phyloP scores from a whole-genome alignment of 2,113 vertebrate genomes.

The Bostrychus sinensis region DNA sequence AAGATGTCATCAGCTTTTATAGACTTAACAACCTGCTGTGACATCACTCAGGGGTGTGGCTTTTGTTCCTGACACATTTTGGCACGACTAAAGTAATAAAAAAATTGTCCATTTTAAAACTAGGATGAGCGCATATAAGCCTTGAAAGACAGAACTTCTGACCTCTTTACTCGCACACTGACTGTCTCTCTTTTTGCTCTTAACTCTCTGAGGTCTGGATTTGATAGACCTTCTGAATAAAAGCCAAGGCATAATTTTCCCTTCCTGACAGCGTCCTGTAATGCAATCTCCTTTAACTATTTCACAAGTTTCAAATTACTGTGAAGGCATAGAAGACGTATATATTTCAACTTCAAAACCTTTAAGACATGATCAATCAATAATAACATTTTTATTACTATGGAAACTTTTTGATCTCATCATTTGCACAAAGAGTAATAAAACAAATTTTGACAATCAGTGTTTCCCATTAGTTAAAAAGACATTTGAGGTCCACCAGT shows the following conservation, averaged over 20 bases:
- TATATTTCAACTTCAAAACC: background rate
- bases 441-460: no score
- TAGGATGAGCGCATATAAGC: no score
- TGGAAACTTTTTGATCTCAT: no score
- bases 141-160: no score
- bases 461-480: no score
- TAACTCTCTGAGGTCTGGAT: background rate
- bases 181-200: background rate
- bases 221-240: background rate
- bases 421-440: no score
- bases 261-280: conserved; percentile 2
- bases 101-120: no score
- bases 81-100: no score
- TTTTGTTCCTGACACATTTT: background rate
- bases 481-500: no score
- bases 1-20: conserved; percentile 5
- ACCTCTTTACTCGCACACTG: no score
- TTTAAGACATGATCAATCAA: background rate
- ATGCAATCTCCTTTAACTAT: background rate
- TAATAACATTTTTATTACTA: no score
- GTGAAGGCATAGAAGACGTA: background rate
- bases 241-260: background rate
- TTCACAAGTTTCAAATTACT: conserved; percentile 8
- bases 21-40: conserved; percentile 31
- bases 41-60: conserved; percentile 32